Percentiles rank a stretch among this genome's conserved stretches.
Evolutionary conservation across 2,797 vertebrate species (phyloP).

Genomic region (Dendrocincla fuliginosa): DNA sequence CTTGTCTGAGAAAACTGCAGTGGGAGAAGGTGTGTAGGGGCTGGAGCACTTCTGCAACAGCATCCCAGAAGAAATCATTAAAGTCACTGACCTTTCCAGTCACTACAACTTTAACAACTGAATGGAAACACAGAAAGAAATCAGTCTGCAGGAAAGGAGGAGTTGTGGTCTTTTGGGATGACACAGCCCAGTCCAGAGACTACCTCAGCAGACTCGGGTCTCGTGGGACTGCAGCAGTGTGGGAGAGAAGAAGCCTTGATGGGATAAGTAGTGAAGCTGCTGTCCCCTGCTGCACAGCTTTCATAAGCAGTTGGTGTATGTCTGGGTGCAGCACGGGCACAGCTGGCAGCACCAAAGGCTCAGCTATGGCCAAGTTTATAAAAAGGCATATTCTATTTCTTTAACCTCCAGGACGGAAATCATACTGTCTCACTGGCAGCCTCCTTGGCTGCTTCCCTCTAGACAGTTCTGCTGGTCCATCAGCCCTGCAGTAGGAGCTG

Average conservation of each 20-base stretch:
- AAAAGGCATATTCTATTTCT: background rate
- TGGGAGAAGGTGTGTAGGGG: background rate
- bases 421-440: fast-evolving
- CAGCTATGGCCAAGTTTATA: background rate
- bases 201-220: background rate
- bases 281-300: background rate
- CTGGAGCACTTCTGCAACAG: background rate
- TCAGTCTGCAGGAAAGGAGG: background rate
- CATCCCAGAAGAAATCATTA: background rate
- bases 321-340: fast-evolving
- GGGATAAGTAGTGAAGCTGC: fast-evolving
- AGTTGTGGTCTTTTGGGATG: background rate
- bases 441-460: background rate
- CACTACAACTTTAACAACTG: background rate
- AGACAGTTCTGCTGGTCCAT: background rate
- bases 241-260: background rate
- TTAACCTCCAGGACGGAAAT: background rate
- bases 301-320: background rate
- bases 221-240: fast-evolving
- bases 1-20: background rate
- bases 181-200: background rate
- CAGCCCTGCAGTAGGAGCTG: fast-evolving
- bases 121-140: background rate
- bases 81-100: background rate
- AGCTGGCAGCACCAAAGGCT: background rate